Percentiles rank a stretch among this genome's conserved stretches.
These are phyloP conservation scores for Chalcis sispes DNA, from an alignment of 2,888 invertebrate genomes.

Conservation along the genomic window DNA sequence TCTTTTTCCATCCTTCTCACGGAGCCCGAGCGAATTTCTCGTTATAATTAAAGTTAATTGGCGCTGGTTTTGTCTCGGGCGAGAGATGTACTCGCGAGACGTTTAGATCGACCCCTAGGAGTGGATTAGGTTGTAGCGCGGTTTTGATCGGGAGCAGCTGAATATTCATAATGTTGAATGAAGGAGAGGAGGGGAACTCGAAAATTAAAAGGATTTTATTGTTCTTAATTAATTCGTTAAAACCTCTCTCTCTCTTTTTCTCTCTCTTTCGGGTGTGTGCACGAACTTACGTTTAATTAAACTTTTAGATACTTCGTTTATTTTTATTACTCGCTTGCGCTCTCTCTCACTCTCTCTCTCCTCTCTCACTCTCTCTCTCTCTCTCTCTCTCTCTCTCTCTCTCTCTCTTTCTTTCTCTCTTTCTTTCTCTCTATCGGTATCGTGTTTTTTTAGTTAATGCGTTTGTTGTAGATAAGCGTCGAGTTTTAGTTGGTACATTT, in stretches of 20 bases:
- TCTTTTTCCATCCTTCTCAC: not conserved
- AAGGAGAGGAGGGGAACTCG: too few species aligned
- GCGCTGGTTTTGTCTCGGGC: constrained; percentile 19
- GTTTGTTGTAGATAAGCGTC: constrained; percentile 1
- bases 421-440: not conserved
- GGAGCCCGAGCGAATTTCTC: constrained; percentile 5
- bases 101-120: constrained; percentile 7
- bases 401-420: not conserved
- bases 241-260: too few species aligned
- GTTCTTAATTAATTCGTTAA: constrained; percentile 34
- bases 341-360: too few species aligned
- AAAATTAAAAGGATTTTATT: constrained; percentile 53
- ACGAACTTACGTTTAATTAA: constrained; percentile 28
- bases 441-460: not conserved
- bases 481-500: not conserved
- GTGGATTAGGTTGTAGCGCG: constrained; percentile 36
- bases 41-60: constrained; percentile 58
- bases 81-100: not conserved
- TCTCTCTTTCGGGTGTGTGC: too few species aligned
- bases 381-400: not conserved
- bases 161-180: constrained; percentile 53
- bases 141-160: constrained; percentile 20
- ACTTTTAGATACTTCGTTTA: constrained; percentile 6
- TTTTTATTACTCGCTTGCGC: not conserved
- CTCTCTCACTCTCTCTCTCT: too few species aligned